Evolutionary conservation across 2,113 vertebrate species (phyloP).

Genomic region (Semnornis frantzii): DNA sequence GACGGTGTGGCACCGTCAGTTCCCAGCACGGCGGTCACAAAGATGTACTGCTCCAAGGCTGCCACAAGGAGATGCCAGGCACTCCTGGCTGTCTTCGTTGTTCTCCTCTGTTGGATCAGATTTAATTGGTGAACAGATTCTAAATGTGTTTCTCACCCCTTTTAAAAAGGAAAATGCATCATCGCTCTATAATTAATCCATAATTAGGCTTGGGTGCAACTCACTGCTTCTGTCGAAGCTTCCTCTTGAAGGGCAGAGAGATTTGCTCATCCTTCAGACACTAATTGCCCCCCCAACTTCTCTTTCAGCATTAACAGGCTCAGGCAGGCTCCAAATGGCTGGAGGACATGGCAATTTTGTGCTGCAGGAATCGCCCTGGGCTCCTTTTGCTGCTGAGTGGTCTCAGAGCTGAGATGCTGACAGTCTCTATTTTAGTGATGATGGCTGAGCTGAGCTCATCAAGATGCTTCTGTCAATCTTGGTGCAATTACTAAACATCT

Average conservation of each 20-base stretch:
- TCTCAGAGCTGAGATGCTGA: not conserved
- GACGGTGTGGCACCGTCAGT: fast-evolving
- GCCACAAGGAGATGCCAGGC: not conserved
- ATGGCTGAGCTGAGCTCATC: not conserved
- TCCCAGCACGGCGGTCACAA: not conserved
- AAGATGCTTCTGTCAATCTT: not conserved
- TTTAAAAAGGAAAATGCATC: not conserved
- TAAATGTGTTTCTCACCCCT: not conserved
- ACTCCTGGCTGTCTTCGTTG: not conserved
- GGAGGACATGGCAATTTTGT: not conserved
- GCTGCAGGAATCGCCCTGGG: not conserved
- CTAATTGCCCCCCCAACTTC: not conserved
- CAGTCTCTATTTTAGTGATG: not conserved
- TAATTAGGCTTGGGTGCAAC: not conserved
- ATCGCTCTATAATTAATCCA: fast-evolving
- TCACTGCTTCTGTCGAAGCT: fast-evolving
- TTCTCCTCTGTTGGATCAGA: not conserved
- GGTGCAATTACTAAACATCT: not conserved
- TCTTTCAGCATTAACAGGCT: not conserved
- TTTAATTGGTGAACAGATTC: not conserved
- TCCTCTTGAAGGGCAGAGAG: not conserved
- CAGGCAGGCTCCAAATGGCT: not conserved
- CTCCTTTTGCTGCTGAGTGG: not conserved
- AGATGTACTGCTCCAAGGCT: fast-evolving
- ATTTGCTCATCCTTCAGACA: not conserved